These are phyloP conservation scores for Microctenopoma lineatum DNA, from an alignment of 2,797 vertebrate genomes.

Conservation along the genomic window DNA sequence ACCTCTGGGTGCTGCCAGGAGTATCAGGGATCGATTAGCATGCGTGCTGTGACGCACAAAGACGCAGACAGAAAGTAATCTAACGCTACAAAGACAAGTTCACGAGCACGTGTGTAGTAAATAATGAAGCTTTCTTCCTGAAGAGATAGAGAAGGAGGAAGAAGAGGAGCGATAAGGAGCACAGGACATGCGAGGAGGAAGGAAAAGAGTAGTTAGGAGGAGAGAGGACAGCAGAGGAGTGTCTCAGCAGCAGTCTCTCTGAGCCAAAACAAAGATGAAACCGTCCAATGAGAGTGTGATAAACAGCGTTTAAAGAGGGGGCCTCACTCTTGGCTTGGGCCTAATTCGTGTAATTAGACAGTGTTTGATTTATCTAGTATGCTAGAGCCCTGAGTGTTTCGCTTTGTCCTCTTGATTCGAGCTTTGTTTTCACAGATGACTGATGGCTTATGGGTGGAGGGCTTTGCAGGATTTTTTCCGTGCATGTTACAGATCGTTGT, in stretches of 20 bases:
- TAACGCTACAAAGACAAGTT: background rate
- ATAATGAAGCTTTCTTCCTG: conserved; percentile 48
- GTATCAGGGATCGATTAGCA: conserved; percentile 39
- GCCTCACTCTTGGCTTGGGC: conserved; percentile 10
- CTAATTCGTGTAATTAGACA: conserved; percentile 43
- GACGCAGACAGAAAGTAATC: conserved; percentile 19
- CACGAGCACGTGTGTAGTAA: conserved; percentile 11
- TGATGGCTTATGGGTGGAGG: conserved; percentile 46
- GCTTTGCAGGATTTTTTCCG: conserved; percentile 28
- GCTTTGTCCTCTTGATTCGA: conserved; percentile 24
- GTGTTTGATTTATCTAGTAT: conserved; percentile 37
- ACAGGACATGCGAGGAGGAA: conserved; percentile 15
- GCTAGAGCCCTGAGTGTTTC: conserved; percentile 31
- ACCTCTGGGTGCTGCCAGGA: conserved; percentile 56
- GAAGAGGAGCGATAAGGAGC: conserved; percentile 12
- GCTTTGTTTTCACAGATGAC: conserved; percentile 49
- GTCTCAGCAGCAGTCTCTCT: background rate
- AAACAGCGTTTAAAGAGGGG: conserved; percentile 28
- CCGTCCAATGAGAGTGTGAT: conserved; percentile 14
- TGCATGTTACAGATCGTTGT: conserved; percentile 46
- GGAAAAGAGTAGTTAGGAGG: background rate
- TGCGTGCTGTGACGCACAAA: conserved; percentile 24
- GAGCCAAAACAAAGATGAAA: conserved; percentile 32
- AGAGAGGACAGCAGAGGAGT: background rate
- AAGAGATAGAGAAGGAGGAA: conserved; percentile 15